Base-by-base conservation (phyloP, 2,797 vertebrate genomes). In the Microchirus variegatus region DNA sequence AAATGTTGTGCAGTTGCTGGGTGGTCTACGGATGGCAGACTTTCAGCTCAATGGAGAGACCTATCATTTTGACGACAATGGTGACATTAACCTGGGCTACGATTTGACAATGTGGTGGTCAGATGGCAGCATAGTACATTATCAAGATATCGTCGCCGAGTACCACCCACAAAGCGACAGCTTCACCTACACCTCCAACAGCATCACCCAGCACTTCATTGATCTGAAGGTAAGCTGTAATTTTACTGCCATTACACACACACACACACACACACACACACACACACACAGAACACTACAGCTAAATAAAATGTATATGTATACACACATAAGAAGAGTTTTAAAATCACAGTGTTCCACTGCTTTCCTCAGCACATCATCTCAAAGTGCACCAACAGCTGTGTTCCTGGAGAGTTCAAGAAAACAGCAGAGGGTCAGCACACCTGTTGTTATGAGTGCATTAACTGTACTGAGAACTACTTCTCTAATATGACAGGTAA, bases 391-490 rank as follows among this genome's bases (percentile, higher is more conserved):
- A 95, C 95, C 47, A 88, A 82, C 4, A 92, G 88, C 73, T 97
- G 95, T 70, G 58, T 75, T 9, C 93, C 93, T 37, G 96, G 95
- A 3, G 77, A 96, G 84, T 91, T 94, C 83, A 98, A 96, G 83
- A 96, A 95, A 83, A 93, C 93, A 19, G 88, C 89, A 0, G 91
- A 90, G 67, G 94, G 94, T 59, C 94, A 92, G 41, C 95, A 97
- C 63, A 95, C 87, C 4, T 97, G 96, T 61, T 97, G 95, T 76
- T 97, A 96, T 36, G 93, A 95, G 52, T 97, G 95, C 69, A 83
- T 93, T 63, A 90, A 89, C 76, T 97, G 95, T 41, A 92, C 94
- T 0, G 93, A 94, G 84, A 96, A 96, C 76, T 91, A 95, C 53
- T 96, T 90, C 77, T 95, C 93, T 58, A 95, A 96, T 43, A 48